Percentiles rank a stretch among this genome's conserved stretches.
Evolutionary conservation across 2,888 invertebrate genomes (phyloP).

Genomic region (Parasteatoda lunata): DNA sequence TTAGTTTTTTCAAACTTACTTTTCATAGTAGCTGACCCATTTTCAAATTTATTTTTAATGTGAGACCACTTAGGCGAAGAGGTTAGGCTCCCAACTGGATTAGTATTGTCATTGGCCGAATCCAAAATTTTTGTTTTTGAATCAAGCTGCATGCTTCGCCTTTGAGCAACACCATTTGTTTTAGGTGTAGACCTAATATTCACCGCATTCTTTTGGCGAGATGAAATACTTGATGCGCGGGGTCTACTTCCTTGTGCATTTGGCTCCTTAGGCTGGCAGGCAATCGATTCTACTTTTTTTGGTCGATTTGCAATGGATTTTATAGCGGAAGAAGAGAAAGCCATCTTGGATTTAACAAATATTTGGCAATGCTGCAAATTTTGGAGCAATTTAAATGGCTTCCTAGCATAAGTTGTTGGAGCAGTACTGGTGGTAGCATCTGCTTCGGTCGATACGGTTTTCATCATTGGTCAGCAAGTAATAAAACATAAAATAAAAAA

Average conservation of each 20-base stretch:
- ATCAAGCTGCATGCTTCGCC: slow-evolving; percentile 5
- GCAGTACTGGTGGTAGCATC: slow-evolving; percentile 16
- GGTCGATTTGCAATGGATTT: slow-evolving; percentile 44
- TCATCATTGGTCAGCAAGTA: slow-evolving; percentile 42
- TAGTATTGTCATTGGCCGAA: slow-evolving; percentile 12
- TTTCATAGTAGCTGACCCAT: slow-evolving; percentile 2
- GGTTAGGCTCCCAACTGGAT: slow-evolving; percentile 57
- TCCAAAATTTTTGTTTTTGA: slow-evolving; percentile 14
- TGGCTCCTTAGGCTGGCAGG: neutral
- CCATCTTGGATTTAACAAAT: slow-evolving; percentile 28
- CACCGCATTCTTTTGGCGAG: slow-evolving; percentile 24
- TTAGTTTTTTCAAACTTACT: slow-evolving; percentile 17
- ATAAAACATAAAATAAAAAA: slow-evolving; percentile 49
- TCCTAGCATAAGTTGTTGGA: slow-evolving; percentile 31
- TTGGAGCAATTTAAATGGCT: slow-evolving; percentile 52
- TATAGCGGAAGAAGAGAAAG: slow-evolving; percentile 38
- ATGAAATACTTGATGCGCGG: slow-evolving; percentile 10
- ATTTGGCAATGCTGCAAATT: slow-evolving; percentile 42
- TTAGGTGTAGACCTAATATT: slow-evolving; percentile 13
- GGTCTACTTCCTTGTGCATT: neutral
- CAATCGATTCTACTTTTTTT: slow-evolving; percentile 19
- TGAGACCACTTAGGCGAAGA: slow-evolving; percentile 68
- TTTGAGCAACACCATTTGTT: slow-evolving; percentile 3
- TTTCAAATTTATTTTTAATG: slow-evolving; percentile 67
- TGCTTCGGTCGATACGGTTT: slow-evolving; percentile 53